Percentiles rank a stretch among this genome's conserved stretches.
phyloP scores from a whole-genome alignment of 2,888 invertebrate genomes.

The Apeira syringaria region DNA sequence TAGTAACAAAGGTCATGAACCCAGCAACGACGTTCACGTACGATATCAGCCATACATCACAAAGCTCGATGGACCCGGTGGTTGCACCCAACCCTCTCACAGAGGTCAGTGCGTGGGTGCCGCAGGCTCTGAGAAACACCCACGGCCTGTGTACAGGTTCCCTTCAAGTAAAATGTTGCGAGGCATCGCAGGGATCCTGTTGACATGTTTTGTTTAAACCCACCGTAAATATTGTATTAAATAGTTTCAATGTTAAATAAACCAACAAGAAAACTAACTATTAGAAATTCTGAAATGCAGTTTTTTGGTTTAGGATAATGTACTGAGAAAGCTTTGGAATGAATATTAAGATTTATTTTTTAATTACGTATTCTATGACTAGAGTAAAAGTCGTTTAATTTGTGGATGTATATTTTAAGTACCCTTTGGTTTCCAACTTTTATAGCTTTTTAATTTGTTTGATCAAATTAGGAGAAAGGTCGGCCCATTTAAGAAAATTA shows the following conservation, averaged over 20 bases:
- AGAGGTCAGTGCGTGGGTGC: conserved; percentile 69
- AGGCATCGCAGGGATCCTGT: conserved; percentile 26
- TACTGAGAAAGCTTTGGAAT: too few relatives aligned
- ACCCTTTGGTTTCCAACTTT: conserved; percentile 10
- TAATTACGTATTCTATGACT: conserved; percentile 9
- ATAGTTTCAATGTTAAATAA: too few relatives aligned
- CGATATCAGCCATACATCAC: conserved; percentile 38
- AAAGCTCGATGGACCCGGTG: conserved; percentile 28
- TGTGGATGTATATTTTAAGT: conserved; percentile 12
- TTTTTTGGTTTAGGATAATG: too few relatives aligned
- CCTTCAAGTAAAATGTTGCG: conserved; percentile 54
- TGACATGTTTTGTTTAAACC: conserved; percentile 35
- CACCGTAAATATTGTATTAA: too few relatives aligned
- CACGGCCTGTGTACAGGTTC: conserved; percentile 60
- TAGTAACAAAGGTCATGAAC: not conserved
- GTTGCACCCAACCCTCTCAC: conserved; percentile 50
- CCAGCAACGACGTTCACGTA: conserved; percentile 22
- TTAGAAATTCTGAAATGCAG: too few relatives aligned
- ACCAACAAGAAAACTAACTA: too few relatives aligned
- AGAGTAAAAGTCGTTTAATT: conserved; percentile 12
- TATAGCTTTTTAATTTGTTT: conserved; percentile 21
- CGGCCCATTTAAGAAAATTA: conserved; percentile 28
- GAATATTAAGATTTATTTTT: conserved; percentile 1
- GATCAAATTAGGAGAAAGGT: conserved; percentile 21
- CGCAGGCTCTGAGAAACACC: conserved; percentile 65